Conservation (phyloP, 2,888 invertebrate species). For the Acanthosoma haemorrhoidale region DNA sequence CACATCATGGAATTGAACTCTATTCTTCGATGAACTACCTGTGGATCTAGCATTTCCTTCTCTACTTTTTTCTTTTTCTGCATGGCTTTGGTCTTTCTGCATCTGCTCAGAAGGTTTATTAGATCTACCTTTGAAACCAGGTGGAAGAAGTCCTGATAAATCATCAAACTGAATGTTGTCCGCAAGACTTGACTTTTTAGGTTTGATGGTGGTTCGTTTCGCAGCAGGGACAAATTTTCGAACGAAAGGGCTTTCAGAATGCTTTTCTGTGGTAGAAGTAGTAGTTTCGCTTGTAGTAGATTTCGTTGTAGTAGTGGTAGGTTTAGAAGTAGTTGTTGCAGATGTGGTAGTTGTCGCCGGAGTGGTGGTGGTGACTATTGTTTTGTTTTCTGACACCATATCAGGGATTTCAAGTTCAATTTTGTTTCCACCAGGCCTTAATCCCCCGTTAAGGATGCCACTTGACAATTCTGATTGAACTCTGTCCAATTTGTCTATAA, state of each 20-base stretch:
- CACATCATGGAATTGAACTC: slow-evolving; percentile 51
- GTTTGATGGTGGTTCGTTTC: slow-evolving; percentile 41
- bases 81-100: slow-evolving; percentile 45
- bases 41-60: slow-evolving; percentile 39
- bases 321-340: slow-evolving; percentile 46
- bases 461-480: slow-evolving; percentile 79
- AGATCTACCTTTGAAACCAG: slow-evolving; percentile 51
- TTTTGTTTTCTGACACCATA: slow-evolving; percentile 53
- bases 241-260: slow-evolving; percentile 33
- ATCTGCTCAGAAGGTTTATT: slow-evolving; percentile 45
- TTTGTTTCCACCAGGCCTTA: slow-evolving; percentile 62
- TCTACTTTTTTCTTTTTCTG: slow-evolving; percentile 25
- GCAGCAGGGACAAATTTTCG: slow-evolving; percentile 43
- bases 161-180: slow-evolving; percentile 44
- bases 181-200: slow-evolving; percentile 42
- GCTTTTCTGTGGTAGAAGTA: slow-evolving; percentile 30
- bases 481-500: slow-evolving; percentile 77
- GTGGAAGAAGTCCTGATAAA: slow-evolving; percentile 54
- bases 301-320: slow-evolving; percentile 44
- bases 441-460: slow-evolving; percentile 65
- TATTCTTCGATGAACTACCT: slow-evolving; percentile 44
- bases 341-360: slow-evolving; percentile 47
- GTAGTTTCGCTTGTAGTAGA: slow-evolving; percentile 39
- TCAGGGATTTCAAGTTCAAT: slow-evolving; percentile 47
- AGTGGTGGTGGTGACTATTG: slow-evolving; percentile 50